Evolutionary conservation across 2,888 invertebrate genomes (phyloP), one percentile per base, ranked within the genome.

Genomic region (Phengaris alcon): DNA sequence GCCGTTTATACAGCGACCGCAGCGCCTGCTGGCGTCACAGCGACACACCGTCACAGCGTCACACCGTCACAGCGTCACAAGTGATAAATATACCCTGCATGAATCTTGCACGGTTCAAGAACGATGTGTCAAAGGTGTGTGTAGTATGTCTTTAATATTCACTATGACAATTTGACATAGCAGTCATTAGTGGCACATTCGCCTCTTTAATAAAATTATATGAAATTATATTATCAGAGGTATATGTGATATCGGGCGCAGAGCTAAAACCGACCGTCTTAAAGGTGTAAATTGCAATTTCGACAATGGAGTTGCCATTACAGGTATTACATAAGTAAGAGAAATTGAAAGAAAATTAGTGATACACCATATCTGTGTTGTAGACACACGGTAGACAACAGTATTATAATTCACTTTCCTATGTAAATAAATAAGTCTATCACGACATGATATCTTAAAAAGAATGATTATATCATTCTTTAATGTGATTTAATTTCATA

Each of bases 1-100:
- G 70, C 70, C 70, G 70, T 70, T 70, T 70, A 51, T 46, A 15
- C 15, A 51, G 70, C 48, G 51, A 70, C 70, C 70, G 70, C 70
- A 70, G 51, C 22, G 48, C 70, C 48, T 70, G 70, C 51, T 48
- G 64, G 35, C 64, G 64, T 64, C 64, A 64, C 64, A 64, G 35
- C 64, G 64, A 35, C 64, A 64, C 64, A 64, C 6, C n/a, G n/a
- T n/a, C n/a, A n/a, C 22, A 22, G 22, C 12, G 64, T 64, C 64
- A 64, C 64, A 44, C 64, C 64, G 64, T 64, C 64, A 64, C 35
- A 44, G 64, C 64, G 13, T 64, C 64, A 64, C 59, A 64, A 12
- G 64, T 64, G 64, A 64, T 35, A 35, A 64, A 64, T 64, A 64
- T 35, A n/a, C 57, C 9, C 22, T 6, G 35, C 22, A 59, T 64